A percentile compares a stretch with the other conserved stretches of the same genome.
These are phyloP conservation scores for Psittacara wagleri DNA, from an alignment of 2,113 vertebrate genomes.

Conservation along the genomic window DNA sequence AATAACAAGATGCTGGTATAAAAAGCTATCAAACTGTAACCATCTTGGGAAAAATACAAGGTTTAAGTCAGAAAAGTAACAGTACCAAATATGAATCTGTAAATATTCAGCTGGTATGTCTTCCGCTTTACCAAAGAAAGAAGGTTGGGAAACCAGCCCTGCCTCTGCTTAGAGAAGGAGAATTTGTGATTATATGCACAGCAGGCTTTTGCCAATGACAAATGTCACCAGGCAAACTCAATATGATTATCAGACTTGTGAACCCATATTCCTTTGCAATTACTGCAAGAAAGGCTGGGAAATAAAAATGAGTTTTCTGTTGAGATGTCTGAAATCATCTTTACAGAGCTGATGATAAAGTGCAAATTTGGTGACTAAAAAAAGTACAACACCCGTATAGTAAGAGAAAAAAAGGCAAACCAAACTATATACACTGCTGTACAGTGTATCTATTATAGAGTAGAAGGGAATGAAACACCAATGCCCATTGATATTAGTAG, in stretches of 20 bases:
- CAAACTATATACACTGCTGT: background rate
- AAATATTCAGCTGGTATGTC: background rate
- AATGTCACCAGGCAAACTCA: background rate
- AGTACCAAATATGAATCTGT: background rate
- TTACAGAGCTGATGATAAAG: background rate
- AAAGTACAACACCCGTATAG: background rate
- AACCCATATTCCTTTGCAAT: background rate
- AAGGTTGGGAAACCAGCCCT: background rate
- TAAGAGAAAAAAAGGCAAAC: background rate
- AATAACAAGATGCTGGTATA: background rate
- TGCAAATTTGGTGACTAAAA: background rate
- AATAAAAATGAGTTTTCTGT: background rate
- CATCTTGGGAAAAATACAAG: rapidly evolving
- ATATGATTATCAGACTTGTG: background rate
- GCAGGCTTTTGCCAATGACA: background rate
- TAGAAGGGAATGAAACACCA: background rate
- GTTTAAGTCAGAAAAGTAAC: background rate
- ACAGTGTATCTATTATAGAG: background rate
- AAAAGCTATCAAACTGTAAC: background rate
- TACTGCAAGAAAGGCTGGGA: background rate
- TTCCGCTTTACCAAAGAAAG: background rate
- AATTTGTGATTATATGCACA: background rate
- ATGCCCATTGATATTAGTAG: background rate
- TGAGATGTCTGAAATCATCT: background rate
- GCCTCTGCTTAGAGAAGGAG: background rate